phyloP scores from a whole-genome alignment of 2,888 invertebrate species.

The Drosophila colorata region DNA sequence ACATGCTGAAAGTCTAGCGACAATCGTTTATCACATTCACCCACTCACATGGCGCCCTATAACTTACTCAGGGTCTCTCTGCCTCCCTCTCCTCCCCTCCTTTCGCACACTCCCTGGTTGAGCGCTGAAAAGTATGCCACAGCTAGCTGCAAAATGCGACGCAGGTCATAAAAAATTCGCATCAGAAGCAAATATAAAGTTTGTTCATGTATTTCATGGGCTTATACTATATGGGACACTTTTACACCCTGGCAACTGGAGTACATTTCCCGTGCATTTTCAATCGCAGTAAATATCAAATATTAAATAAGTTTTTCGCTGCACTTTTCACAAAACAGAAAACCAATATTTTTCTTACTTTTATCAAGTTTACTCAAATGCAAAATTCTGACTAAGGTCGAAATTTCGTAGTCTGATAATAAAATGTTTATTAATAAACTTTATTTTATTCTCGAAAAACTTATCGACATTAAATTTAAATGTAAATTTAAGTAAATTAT shows the following conservation, averaged over 20 bases:
- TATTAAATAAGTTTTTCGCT: neutral
- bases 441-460: neutral
- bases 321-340: neutral
- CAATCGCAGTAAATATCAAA: neutral
- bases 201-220: neutral
- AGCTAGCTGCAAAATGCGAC: neutral
- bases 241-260: neutral
- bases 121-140: conserved; percentile 7
- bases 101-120: neutral
- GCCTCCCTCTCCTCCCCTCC: neutral
- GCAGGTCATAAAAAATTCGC: conserved; percentile 8
- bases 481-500: no score
- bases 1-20: conserved; percentile 11
- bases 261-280: neutral
- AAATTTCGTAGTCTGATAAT: neutral
- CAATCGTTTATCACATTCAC: conserved; percentile 29
- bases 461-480: no score
- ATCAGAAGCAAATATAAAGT: conserved; percentile 4
- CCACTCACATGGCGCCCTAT: conserved; percentile 4
- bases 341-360: neutral
- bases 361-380: neutral
- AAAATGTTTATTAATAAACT: neutral
- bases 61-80: conserved; percentile 8
- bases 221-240: neutral
- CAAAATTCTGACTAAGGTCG: neutral